phyloP scores from a whole-genome alignment of 2,888 invertebrate genomes.

The Papilio elwesi region DNA sequence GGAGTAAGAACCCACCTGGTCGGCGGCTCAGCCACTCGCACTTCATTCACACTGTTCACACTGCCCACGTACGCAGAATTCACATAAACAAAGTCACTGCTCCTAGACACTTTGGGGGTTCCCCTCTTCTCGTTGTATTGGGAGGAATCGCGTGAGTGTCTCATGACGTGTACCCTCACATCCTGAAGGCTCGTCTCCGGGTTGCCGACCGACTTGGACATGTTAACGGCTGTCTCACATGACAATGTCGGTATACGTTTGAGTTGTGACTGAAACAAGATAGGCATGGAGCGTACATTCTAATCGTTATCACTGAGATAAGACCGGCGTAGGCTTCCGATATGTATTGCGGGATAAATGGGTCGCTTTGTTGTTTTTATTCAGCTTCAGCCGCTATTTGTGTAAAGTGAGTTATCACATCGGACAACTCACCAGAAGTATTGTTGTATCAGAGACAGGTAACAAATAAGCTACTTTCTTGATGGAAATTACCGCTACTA shows the following conservation, averaged over 20 bases:
- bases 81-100: constrained; percentile 66
- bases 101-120: constrained; percentile 47
- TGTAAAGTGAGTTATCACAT: not conserved
- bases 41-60: constrained; percentile 55
- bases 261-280: constrained; percentile 36
- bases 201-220: constrained; percentile 42
- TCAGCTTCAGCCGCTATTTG: not conserved
- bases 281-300: constrained; percentile 34
- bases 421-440: too few species aligned
- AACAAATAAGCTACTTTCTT: too few species aligned
- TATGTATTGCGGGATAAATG: constrained; percentile 32
- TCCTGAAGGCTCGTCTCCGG: constrained; percentile 36
- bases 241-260: constrained; percentile 6
- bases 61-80: constrained; percentile 70
- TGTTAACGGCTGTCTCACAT: constrained; percentile 38
- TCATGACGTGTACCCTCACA: constrained; percentile 41
- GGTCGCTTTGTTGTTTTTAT: constrained; percentile 21
- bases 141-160: constrained; percentile 46
- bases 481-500: too few species aligned
- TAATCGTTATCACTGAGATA: constrained; percentile 42
- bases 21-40: constrained; percentile 49
- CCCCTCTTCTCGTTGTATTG: constrained; percentile 38
- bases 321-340: constrained; percentile 31
- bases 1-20: constrained; percentile 54
- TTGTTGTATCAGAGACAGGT: too few species aligned